These are phyloP conservation scores for Acanthaster planci DNA, from an alignment of 35 echinoderm and acorn worm genomes.

Conservation along the genomic window DNA sequence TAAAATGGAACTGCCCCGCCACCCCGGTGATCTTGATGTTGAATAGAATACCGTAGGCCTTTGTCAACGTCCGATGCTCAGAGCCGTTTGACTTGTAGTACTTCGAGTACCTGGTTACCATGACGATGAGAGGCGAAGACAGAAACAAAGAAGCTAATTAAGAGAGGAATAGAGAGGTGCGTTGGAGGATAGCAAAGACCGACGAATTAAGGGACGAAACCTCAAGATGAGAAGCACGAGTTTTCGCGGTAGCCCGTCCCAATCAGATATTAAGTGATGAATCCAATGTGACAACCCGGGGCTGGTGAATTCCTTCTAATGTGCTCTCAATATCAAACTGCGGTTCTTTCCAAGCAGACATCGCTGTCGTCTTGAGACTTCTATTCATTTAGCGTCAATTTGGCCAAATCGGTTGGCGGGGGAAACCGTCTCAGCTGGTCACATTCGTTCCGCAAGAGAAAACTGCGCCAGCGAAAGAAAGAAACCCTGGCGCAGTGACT, in stretches of 20 bases:
- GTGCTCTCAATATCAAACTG: too few relatives aligned
- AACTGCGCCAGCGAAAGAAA: too few relatives aligned
- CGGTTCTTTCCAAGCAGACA: too few relatives aligned
- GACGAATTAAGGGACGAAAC: too few relatives aligned
- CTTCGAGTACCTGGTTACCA: conserved; percentile 69
- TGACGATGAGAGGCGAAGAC: neutral
- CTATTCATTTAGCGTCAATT: too few relatives aligned
- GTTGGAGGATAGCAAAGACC: neutral
- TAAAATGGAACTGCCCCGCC: conserved; percentile 92
- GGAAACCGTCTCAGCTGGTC: too few relatives aligned
- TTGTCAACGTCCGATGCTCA: conserved; percentile 83
- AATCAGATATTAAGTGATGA: neutral
- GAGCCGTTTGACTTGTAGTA: conserved; percentile 82
- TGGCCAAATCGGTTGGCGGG: too few relatives aligned
- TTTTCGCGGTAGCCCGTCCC: neutral
- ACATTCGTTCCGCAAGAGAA: too few relatives aligned
- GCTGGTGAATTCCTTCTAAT: too few relatives aligned
- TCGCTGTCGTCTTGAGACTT: too few relatives aligned
- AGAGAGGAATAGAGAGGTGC: neutral
- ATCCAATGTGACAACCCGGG: neutral
- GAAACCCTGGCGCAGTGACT: too few relatives aligned
- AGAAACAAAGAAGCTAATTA: conserved; percentile 8
- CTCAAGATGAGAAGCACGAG: neutral
- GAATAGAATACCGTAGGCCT: conserved; percentile 93
- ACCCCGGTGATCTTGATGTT: conserved; percentile 87